Percentiles rank a stretch among this genome's conserved stretches.
These are phyloP conservation scores for Gymnothorax javanicus DNA, from an alignment of 2,797 vertebrate species.

Conservation along the genomic window DNA sequence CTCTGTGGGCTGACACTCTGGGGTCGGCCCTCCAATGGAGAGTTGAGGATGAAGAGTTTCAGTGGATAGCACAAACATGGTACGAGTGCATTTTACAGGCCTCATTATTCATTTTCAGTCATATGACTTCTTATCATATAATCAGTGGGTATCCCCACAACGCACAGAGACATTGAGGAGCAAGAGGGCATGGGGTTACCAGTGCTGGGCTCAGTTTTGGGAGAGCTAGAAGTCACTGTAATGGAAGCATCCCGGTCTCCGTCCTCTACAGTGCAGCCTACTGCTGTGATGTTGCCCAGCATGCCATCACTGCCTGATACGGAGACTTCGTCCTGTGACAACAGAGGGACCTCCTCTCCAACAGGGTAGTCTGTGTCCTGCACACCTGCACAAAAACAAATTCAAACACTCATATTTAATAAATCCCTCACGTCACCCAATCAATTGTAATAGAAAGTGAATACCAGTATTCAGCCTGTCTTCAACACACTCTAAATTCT, in stretches of 20 bases:
- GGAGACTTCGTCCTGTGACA: slow-evolving; percentile 87
- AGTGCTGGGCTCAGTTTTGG: slow-evolving; percentile 55
- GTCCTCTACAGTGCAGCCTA: slow-evolving; percentile 85
- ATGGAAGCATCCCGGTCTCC: slow-evolving; percentile 50
- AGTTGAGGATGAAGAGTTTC: neutral
- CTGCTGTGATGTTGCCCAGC: slow-evolving; percentile 85
- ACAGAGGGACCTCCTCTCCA: neutral
- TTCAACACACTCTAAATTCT: neutral
- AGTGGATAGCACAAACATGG: neutral
- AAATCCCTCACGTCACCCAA: neutral
- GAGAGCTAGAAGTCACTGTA: slow-evolving; percentile 57
- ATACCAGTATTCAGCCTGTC: neutral
- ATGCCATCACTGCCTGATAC: slow-evolving; percentile 79
- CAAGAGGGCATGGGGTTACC: slow-evolving; percentile 38
- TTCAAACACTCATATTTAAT: neutral
- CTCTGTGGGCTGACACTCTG: slow-evolving; percentile 71
- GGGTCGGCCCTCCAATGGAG: slow-evolving; percentile 56
- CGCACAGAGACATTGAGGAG: neutral
- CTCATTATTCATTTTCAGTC: neutral
- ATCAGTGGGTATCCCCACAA: neutral
- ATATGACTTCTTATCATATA: neutral
- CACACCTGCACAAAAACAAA: slow-evolving; percentile 74
- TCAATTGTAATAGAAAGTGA: neutral
- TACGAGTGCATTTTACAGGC: neutral
- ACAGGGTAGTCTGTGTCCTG: slow-evolving; percentile 59